Evolutionary conservation across 2,797 vertebrate species (phyloP).

Genomic region (Eulemur albifrons): DNA sequence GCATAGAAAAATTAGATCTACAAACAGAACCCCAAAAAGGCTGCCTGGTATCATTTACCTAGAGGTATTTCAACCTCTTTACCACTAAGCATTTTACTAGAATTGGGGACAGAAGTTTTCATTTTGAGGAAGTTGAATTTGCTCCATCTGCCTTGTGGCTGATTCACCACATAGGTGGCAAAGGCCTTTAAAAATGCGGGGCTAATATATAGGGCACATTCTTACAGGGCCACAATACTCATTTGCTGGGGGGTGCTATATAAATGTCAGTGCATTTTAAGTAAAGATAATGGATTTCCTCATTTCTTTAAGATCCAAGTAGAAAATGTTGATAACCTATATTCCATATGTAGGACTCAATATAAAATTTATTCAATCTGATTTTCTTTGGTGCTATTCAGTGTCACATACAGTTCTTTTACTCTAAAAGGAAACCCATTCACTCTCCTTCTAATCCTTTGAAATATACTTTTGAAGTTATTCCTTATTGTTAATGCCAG

Average conservation of each 20-base stretch:
- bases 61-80: not conserved
- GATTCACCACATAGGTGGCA: not conserved
- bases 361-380: not conserved
- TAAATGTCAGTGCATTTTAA: not conserved
- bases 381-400: conserved; percentile 28
- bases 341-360: not conserved
- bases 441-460: not conserved
- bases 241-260: not conserved
- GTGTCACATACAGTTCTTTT: not conserved
- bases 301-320: not conserved
- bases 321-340: not conserved
- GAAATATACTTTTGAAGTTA: not conserved
- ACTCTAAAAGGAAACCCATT: not conserved
- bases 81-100: not conserved
- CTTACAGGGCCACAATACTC: not conserved
- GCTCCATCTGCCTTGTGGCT: not conserved
- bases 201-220: not conserved
- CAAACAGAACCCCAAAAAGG: not conserved
- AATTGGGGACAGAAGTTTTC: not conserved
- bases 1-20: not conserved
- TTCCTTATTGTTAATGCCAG: not conserved
- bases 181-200: not conserved
- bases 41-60: not conserved
- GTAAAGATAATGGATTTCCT: not conserved
- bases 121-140: not conserved